Percentiles rank a stretch among this genome's conserved stretches.
Evolutionary conservation across 2,113 vertebrate genomes (phyloP).

Genomic region (Cyanistes caeruleus): DNA sequence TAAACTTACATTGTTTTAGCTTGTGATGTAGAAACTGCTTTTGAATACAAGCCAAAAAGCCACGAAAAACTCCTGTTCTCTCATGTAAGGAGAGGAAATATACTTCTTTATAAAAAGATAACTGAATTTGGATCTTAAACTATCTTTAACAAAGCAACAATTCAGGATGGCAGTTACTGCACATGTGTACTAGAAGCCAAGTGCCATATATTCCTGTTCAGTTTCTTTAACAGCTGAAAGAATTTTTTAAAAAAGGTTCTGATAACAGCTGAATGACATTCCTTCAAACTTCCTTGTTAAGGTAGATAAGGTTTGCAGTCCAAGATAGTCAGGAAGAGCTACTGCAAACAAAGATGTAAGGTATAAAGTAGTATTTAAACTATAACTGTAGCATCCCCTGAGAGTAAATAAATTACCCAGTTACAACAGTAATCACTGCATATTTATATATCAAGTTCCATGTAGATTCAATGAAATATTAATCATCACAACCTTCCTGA

Average conservation of each 20-base stretch:
- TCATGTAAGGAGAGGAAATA: not conserved
- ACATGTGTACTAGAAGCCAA: not conserved
- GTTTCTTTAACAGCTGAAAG: slow-evolving; percentile 30
- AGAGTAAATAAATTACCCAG: not conserved
- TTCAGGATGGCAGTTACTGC: not conserved
- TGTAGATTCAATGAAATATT: not conserved
- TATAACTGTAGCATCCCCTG: not conserved
- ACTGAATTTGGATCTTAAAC: not conserved
- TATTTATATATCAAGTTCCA: not conserved
- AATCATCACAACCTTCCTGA: not conserved
- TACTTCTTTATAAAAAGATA: not conserved
- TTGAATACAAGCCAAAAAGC: not conserved
- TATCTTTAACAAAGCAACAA: slow-evolving; percentile 3
- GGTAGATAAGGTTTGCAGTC: not conserved
- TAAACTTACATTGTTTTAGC: not conserved
- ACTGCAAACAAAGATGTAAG: not conserved
- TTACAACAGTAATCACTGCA: not conserved
- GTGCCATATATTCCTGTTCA: not conserved
- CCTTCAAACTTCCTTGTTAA: not conserved
- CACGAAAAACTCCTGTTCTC: accelerated
- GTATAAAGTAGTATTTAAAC: not conserved
- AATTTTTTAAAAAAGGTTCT: not conserved
- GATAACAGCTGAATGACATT: not conserved
- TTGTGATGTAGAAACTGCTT: not conserved
- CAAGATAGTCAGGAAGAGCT: not conserved